These are phyloP conservation scores for Drosophila persimilis DNA, from an alignment of 1,140 invertebrate genomes.

Conservation along the genomic window DNA sequence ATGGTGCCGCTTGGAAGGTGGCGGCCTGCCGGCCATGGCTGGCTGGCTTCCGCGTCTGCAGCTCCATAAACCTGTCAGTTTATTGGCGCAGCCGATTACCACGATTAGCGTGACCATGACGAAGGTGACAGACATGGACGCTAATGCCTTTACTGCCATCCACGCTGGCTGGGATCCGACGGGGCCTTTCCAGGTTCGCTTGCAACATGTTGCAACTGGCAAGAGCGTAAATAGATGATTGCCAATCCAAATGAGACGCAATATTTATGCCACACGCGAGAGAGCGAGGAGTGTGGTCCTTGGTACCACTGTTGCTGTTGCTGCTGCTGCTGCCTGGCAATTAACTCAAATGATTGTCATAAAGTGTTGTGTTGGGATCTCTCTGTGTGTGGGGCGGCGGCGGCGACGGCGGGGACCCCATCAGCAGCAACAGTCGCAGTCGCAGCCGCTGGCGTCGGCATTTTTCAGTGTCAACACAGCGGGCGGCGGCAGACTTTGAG, in stretches of 20 bases:
- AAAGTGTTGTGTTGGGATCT: constrained; percentile 55
- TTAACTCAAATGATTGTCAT: constrained; percentile 80
- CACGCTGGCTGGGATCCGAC: too few relatives aligned
- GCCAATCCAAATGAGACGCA: constrained; percentile 66
- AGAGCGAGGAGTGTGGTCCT: constrained; percentile 53
- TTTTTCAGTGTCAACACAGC: constrained; percentile 76
- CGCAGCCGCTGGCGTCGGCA: constrained; percentile 45
- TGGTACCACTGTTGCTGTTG: constrained; percentile 42
- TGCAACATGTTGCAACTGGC: constrained; percentile 47
- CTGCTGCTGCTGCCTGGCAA: constrained; percentile 28
- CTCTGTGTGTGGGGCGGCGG: too few relatives aligned
- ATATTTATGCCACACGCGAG: constrained; percentile 71
- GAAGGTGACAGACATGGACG: constrained; percentile 79
- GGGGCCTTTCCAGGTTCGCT: constrained; percentile 12
- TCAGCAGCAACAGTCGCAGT: constrained; percentile 35
- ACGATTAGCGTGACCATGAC: constrained; percentile 81
- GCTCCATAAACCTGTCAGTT: constrained; percentile 77
- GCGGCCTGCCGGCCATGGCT: constrained; percentile 1
- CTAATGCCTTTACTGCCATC: constrained; percentile 73
- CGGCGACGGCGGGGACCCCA: not conserved
- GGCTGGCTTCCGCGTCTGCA: constrained; percentile 49
- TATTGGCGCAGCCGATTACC: constrained; percentile 77
- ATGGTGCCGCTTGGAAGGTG: not conserved
- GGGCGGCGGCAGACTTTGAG: constrained; percentile 67
- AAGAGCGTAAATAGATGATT: constrained; percentile 57